Percentiles rank a stretch among this genome's conserved stretches.
phyloP scores from a whole-genome alignment of 2,113 vertebrate species.

The Lathamus discolor region DNA sequence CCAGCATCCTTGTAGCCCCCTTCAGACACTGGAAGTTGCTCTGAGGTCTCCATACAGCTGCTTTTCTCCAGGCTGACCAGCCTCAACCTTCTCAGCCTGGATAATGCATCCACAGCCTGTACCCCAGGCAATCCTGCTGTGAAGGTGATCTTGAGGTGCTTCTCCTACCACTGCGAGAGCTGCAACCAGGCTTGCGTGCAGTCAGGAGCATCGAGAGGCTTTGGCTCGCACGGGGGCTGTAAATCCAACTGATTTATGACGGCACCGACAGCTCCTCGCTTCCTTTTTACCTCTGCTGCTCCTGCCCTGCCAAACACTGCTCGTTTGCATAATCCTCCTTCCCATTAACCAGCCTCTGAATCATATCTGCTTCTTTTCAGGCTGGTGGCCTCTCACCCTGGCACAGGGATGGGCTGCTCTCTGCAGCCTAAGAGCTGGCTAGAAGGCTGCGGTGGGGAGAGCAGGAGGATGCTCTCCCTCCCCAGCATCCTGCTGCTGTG shows the following conservation, averaged over 20 bases:
- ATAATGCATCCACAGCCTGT: not conserved
- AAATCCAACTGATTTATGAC: not conserved
- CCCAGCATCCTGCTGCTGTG: not conserved
- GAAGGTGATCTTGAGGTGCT: not conserved
- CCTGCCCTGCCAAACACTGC: not conserved
- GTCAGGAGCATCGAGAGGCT: not conserved
- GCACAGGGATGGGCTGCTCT: not conserved
- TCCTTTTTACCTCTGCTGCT: not conserved
- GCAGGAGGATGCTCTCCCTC: not conserved
- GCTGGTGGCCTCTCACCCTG: not conserved
- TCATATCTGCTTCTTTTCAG: slow-evolving; percentile 32
- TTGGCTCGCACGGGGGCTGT: not conserved
- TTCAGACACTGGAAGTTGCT: not conserved
- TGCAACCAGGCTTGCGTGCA: not conserved
- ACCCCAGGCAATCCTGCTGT: too few relatives aligned
- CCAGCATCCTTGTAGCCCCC: not conserved
- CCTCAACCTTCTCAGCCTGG: not conserved
- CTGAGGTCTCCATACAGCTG: not conserved
- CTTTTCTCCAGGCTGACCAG: not conserved
- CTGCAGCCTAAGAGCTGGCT: not conserved
- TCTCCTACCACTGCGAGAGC: not conserved
- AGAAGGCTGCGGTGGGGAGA: not conserved
- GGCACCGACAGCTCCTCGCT: not conserved
- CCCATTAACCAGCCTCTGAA: not conserved
- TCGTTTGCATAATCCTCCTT: slow-evolving; percentile 43